Evolutionary conservation across 2,113 vertebrate species (phyloP), one percentile per base, ranked within the genome.

Genomic region (Hipposideros armiger): DNA sequence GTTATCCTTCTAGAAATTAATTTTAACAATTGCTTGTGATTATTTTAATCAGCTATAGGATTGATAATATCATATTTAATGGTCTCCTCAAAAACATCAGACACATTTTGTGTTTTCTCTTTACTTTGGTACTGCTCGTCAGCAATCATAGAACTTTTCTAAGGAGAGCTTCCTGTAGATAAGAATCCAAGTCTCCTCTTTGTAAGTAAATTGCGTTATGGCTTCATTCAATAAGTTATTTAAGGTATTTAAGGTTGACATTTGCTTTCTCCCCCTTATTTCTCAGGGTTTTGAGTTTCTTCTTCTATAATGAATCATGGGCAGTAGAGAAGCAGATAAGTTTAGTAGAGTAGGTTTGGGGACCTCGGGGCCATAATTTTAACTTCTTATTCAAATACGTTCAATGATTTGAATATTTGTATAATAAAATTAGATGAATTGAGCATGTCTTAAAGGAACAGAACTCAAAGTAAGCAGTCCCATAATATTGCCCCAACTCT

Each of bases 371-470:
- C 17, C 72, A 26, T n/a, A 60, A 32, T 66, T 86, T 92, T 58
- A 88, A 74, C 9, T 52, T 82, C 32, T 78, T 95, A 4, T 32
- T 89, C 28, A 87, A 91, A 83, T 80, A 60, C 7, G 50, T 52
- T 70, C 13, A 72, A 40, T 28, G 28, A 74, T 76, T 81, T 95
- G 9, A 77, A 77, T 7, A n/a, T 78, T 73, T 88, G 58, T 64
- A 94, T 88, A 64, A 56, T 90, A 95, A 94, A 92, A 76, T 95
- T 74, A 60, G 4, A 74, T 87, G 56, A 74, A 66, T 36, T 77
- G 8, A 30, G 11, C 7, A 88, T 92, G 28, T 88, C 50, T 64
- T 64, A 82, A 76, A 95, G 24, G 7, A 82, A 89, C 36, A 88
- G 40, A 96, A 87, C 26, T 95, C 24, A 19, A 81, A 81, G 54